Evolutionary conservation across 92 coral and sea anemone species (phyloP).

Genomic region (Zoanthus gigantus): DNA sequence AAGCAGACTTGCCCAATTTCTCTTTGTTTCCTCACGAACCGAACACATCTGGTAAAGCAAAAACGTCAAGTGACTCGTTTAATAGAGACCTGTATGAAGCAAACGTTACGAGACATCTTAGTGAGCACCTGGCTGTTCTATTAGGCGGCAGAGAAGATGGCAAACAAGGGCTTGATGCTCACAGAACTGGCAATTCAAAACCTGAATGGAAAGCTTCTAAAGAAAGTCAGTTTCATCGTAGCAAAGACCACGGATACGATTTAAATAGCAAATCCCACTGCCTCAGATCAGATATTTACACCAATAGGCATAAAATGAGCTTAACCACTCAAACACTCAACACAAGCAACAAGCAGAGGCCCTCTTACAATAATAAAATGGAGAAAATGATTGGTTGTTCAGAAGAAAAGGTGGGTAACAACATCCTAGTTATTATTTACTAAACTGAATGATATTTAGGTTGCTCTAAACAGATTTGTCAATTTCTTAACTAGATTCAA

Average conservation of each 20-base stretch:
- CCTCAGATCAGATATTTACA: not conserved
- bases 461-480: not conserved
- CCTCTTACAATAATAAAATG: not conserved
- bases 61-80: constrained; percentile 9
- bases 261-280: not conserved
- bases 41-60: not conserved
- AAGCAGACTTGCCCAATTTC: constrained; percentile 30
- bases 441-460: not conserved
- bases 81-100: constrained; percentile 11
- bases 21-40: constrained; percentile 23
- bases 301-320: not conserved
- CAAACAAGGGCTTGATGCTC: not conserved
- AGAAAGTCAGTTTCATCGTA: not conserved
- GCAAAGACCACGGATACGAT: not conserved
- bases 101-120: constrained; percentile 32
- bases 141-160: constrained; percentile 14
- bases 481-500: not conserved
- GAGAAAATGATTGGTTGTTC: not conserved
- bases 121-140: constrained; percentile 24
- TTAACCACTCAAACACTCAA: not conserved
- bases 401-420: not conserved
- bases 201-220: not conserved
- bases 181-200: not conserved
- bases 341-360: not conserved
- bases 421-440: not conserved